phyloP scores from a whole-genome alignment of 2,113 vertebrate species.

The Corythaixoides concolor region DNA sequence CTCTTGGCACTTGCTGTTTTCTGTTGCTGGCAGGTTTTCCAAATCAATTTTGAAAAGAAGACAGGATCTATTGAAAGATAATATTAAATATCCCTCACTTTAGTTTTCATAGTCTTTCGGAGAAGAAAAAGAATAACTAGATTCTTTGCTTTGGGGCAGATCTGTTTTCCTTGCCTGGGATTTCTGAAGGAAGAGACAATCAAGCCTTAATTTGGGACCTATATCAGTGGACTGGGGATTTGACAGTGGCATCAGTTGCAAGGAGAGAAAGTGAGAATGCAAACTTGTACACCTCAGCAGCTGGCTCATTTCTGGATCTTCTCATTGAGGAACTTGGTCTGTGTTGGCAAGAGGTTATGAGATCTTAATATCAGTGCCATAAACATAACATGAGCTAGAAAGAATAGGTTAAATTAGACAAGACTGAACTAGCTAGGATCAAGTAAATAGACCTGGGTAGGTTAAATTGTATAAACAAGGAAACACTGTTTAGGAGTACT shows the following conservation, averaged over 20 bases:
- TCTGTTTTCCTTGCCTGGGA: neutral
- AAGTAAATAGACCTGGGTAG: neutral
- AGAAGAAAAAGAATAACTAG: neutral
- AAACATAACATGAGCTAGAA: neutral
- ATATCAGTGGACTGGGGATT: neutral
- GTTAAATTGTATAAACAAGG: neutral
- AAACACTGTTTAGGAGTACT: neutral
- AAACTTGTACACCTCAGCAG: neutral
- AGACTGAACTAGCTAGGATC: neutral
- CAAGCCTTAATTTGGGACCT: neutral
- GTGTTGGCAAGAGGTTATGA: neutral
- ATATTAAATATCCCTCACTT: neutral
- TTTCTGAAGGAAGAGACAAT: neutral
- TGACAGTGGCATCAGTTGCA: neutral
- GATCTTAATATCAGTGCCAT: neutral
- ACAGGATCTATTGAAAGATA: neutral
- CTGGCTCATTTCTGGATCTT: neutral
- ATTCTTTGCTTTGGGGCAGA: neutral
- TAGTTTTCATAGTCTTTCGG: neutral
- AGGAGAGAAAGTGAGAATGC: neutral
- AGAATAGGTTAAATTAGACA: neutral
- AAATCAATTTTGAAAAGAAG: constrained; percentile 19
- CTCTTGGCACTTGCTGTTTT: neutral
- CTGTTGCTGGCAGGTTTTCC: neutral
- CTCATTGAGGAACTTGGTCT: neutral